These are phyloP conservation scores for Drosophila ambigua DNA, from an alignment of 1,140 invertebrate species.

Conservation along the genomic window DNA sequence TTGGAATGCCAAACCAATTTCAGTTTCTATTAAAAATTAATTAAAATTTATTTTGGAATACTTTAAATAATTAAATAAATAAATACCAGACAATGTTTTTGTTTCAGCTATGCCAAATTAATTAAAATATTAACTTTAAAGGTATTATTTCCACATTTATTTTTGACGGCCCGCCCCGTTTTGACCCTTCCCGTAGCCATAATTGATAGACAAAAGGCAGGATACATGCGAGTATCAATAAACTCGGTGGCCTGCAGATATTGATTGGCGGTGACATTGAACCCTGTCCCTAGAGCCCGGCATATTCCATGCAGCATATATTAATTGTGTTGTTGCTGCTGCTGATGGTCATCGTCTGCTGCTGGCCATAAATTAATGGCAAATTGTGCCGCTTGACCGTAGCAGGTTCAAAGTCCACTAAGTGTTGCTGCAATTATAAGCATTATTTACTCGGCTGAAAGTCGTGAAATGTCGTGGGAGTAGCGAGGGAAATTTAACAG, in stretches of 20 bases:
- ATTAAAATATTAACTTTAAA: too few species aligned
- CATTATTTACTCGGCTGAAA: slow-evolving; percentile 47
- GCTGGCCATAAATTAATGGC: slow-evolving; percentile 70
- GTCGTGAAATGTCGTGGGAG: neutral
- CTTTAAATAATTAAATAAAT: too few species aligned
- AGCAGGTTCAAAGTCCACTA: slow-evolving; percentile 52
- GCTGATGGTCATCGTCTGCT: slow-evolving; percentile 44
- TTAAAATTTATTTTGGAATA: too few species aligned
- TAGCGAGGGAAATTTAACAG: slow-evolving; percentile 32
- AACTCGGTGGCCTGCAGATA: slow-evolving; percentile 17
- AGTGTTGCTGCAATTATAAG: slow-evolving; percentile 61
- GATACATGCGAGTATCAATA: slow-evolving; percentile 28
- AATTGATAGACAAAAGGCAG: too few species aligned
- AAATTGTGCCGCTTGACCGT: slow-evolving; percentile 12
- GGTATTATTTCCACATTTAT: too few species aligned
- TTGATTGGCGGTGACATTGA: slow-evolving; percentile 52
- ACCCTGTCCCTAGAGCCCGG: slow-evolving; percentile 20
- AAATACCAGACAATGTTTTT: too few species aligned
- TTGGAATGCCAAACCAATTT: too few species aligned
- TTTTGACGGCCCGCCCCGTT: too few species aligned
- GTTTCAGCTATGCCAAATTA: too few species aligned
- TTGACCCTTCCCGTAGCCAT: too few species aligned
- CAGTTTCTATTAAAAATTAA: too few species aligned
- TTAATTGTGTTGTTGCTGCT: slow-evolving; percentile 54
- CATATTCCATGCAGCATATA: slow-evolving; percentile 15